Evolutionary conservation across 1,140 invertebrate species (phyloP).

Genomic region (Drosophila orena): DNA sequence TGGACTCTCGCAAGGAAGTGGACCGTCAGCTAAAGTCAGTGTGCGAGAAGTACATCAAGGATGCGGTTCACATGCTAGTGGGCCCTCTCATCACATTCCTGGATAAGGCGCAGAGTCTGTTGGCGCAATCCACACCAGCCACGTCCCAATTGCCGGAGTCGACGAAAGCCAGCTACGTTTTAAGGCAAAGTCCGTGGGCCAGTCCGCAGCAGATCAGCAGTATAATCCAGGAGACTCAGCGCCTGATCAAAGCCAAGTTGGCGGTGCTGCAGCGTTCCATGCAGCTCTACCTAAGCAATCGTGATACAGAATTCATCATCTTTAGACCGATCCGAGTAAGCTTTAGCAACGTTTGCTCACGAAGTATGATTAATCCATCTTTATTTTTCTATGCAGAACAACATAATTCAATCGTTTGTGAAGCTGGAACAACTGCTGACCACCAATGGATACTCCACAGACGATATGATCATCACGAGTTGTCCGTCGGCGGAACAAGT

Average conservation of each 20-base stretch:
- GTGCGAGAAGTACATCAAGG: constrained; percentile 96
- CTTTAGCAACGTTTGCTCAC: constrained; percentile 1
- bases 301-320: constrained; percentile 97
- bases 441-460: constrained; percentile 90
- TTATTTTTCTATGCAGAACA: constrained; percentile 88
- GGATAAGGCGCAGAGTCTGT: constrained; percentile 88
- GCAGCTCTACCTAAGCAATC: constrained; percentile 97
- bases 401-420: constrained; percentile 93
- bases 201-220: constrained; percentile 86
- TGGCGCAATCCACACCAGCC: constrained; percentile 33
- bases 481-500: constrained; percentile 96
- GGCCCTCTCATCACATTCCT: constrained; percentile 90
- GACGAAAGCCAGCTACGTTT: constrained; percentile 64
- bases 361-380: neutral
- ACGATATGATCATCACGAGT: constrained; percentile 93
- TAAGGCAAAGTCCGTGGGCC: constrained; percentile 85
- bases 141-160: constrained; percentile 14
- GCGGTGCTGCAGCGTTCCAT: constrained; percentile 93
- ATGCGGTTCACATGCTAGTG: constrained; percentile 91
- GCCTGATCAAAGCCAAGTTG: constrained; percentile 92
- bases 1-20: constrained; percentile 97
- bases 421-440: constrained; percentile 92
- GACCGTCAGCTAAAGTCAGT: constrained; percentile 95
- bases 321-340: constrained; percentile 95
- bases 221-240: constrained; percentile 88